Evolutionary conservation across 2,797 vertebrate genomes (phyloP).

Genomic region (Poeciliopsis paucimaculata): DNA sequence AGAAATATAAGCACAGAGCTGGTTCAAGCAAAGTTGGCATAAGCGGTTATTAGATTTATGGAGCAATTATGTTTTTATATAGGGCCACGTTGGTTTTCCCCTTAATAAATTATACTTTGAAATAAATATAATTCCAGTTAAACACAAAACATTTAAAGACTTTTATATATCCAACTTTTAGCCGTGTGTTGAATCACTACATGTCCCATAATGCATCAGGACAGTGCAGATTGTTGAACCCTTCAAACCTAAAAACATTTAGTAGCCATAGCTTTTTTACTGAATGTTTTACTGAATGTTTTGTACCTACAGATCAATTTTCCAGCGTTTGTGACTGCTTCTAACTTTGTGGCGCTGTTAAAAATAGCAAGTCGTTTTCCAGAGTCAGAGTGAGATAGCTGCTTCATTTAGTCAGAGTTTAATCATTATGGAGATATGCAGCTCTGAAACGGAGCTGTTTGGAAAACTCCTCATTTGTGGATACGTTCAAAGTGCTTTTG

Average conservation of each 20-base stretch:
- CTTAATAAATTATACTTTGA: too few species aligned
- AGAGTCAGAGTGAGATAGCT: constrained; percentile 3
- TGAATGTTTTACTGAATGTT: neutral
- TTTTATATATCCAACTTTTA: neutral
- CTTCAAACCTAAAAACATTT: neutral
- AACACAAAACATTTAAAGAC: neutral
- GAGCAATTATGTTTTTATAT: too few species aligned
- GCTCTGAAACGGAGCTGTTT: constrained; percentile 16
- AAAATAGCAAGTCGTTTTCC: constrained; percentile 7
- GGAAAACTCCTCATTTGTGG: constrained; percentile 39
- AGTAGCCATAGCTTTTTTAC: neutral
- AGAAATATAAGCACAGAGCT: too few species aligned
- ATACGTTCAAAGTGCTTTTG: constrained; percentile 11
- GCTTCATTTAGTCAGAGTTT: constrained; percentile 2
- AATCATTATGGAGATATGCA: neutral
- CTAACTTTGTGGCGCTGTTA: neutral
- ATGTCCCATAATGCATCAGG: neutral
- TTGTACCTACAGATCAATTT: constrained; percentile 8
- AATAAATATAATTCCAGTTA: neutral
- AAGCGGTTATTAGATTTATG: too few species aligned
- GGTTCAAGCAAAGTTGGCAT: too few species aligned
- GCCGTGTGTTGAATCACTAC: neutral
- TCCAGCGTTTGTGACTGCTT: neutral
- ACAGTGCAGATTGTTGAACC: neutral
- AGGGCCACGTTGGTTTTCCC: too few species aligned